Conservation (phyloP, 2,797 vertebrate species). For the Garrulus glandarius region DNA sequence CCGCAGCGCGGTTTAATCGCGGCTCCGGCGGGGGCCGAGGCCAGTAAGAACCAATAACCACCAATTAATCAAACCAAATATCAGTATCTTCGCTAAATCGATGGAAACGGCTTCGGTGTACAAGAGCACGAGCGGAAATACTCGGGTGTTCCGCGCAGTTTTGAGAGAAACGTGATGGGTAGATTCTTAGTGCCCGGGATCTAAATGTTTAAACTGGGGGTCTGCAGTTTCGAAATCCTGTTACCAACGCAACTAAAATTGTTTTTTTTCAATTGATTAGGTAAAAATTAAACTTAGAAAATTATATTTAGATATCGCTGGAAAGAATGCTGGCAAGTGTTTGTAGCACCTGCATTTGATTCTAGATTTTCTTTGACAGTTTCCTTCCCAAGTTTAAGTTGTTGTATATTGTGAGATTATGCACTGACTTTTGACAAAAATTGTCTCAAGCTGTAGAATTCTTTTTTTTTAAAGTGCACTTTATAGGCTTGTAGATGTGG, state of each 20-base stretch:
- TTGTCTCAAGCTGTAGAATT: background rate
- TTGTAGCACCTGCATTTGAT: rapidly evolving
- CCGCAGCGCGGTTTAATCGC: background rate
- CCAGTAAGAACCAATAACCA: rapidly evolving
- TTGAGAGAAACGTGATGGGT: rapidly evolving
- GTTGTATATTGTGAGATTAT: background rate
- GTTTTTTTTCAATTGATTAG: background rate
- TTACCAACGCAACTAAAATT: too few relatives aligned
- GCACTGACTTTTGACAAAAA: background rate
- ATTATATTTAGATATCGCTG: rapidly evolving
- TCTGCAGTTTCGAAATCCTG: background rate
- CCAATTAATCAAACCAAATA: too few relatives aligned
- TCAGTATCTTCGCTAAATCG: rapidly evolving
- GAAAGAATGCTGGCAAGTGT: background rate
- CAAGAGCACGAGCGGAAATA: rapidly evolving
- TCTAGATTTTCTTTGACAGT: background rate
- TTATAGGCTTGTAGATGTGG: background rate
- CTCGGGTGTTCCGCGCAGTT: rapidly evolving
- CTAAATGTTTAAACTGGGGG: rapidly evolving
- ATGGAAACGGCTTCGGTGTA: rapidly evolving
- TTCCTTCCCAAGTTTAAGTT: background rate
- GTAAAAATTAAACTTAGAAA: background rate
- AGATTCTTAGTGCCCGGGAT: too few relatives aligned
- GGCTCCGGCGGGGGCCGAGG: background rate
- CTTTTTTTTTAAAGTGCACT: background rate